Evolutionary conservation across 2,888 invertebrate species (phyloP).

Genomic region (Yponomeuta malinellus): DNA sequence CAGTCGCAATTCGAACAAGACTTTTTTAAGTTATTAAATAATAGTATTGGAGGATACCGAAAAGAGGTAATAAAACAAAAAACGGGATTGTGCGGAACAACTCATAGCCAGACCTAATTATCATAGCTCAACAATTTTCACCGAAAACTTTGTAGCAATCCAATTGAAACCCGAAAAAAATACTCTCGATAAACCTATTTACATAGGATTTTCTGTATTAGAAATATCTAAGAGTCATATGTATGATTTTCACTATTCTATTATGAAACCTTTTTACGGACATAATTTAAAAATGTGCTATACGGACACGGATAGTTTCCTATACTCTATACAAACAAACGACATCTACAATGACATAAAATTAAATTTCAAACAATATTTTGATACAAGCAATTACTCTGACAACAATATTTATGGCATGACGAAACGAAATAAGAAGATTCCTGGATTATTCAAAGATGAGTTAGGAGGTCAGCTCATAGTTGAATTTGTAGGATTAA

Average conservation of each 20-base stretch:
- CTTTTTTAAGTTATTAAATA: slow-evolving; percentile 24
- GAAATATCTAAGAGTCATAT: slow-evolving; percentile 17
- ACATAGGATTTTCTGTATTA: slow-evolving; percentile 17
- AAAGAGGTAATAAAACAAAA: slow-evolving; percentile 16
- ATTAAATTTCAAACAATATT: slow-evolving; percentile 11
- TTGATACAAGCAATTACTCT: slow-evolving; percentile 15
- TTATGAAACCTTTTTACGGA: slow-evolving; percentile 14
- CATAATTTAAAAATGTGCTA: slow-evolving; percentile 18
- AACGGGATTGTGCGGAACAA: slow-evolving; percentile 12
- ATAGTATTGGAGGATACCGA: slow-evolving; percentile 22
- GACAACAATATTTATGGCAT: slow-evolving; percentile 18
- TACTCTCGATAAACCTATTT: slow-evolving; percentile 15
- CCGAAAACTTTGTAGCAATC: slow-evolving; percentile 22
- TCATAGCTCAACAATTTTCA: slow-evolving; percentile 8
- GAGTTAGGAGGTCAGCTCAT: slow-evolving; percentile 8
- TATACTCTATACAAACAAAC: slow-evolving; percentile 17
- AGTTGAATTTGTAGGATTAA: slow-evolving; percentile 9
- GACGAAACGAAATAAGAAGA: background rate
- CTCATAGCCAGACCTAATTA: slow-evolving; percentile 10
- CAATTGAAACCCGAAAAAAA: slow-evolving; percentile 19
- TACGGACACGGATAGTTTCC: slow-evolving; percentile 21
- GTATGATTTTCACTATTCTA: slow-evolving; percentile 18
- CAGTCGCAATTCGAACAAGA: slow-evolving; percentile 22
- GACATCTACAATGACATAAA: slow-evolving; percentile 17
- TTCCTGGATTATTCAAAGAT: slow-evolving; percentile 8